Evolutionary conservation across 2,797 vertebrate genomes (phyloP).

Genomic region (Glyptemys insculpta): DNA sequence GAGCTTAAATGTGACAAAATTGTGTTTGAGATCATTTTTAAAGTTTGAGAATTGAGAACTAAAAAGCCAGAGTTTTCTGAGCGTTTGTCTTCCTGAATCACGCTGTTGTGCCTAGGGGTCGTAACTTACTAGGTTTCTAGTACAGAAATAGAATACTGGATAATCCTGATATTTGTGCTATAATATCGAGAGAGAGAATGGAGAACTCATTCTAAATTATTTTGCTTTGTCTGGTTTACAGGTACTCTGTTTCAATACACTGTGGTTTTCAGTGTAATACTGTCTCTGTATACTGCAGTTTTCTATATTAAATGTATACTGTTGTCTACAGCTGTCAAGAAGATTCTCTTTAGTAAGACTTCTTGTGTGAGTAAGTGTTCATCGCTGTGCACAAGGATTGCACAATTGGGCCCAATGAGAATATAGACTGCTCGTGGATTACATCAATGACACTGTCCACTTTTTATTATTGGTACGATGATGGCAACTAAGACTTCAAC

Average conservation of each 20-base stretch:
- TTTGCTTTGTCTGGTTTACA: background rate
- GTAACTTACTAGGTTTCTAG: background rate
- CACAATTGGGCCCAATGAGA: background rate
- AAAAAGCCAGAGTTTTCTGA: constrained; percentile 49
- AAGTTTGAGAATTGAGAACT: constrained; percentile 57
- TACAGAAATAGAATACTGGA: background rate
- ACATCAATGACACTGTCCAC: background rate
- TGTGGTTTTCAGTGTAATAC: background rate
- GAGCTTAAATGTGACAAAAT: constrained; percentile 52
- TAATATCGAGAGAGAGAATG: background rate
- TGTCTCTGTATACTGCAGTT: background rate
- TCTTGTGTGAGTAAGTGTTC: background rate
- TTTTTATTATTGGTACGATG: background rate
- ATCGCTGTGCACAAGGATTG: background rate
- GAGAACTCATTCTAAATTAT: background rate
- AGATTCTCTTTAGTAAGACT: background rate
- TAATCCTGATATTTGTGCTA: background rate
- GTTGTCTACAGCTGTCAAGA: background rate
- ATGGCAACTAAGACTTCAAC: background rate
- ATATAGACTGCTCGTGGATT: background rate
- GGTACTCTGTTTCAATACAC: background rate
- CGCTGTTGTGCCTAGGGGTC: background rate
- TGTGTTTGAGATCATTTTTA: constrained; percentile 54
- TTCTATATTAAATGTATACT: background rate
- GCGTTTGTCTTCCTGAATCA: constrained; percentile 6